These are phyloP conservation scores for Conomelus anceps DNA, from an alignment of 2,888 invertebrate genomes.

Conservation along the genomic window DNA sequence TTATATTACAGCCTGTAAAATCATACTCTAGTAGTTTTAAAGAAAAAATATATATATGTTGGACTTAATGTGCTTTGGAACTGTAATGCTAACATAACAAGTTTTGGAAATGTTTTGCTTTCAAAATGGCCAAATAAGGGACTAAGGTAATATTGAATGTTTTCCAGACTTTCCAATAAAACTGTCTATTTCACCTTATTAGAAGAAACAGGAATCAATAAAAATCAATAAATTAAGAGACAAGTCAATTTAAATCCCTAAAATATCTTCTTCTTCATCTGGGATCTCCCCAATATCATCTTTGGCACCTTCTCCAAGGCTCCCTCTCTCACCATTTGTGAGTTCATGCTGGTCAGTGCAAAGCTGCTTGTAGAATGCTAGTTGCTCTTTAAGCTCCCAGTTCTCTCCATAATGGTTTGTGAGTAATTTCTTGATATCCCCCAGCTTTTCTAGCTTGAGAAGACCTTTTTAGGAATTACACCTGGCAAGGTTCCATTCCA, in stretches of 20 bases:
- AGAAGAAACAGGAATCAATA: not conserved
- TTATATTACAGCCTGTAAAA: not conserved
- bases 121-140: not conserved
- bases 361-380: not conserved
- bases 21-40: not conserved
- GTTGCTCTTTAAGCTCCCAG: not conserved
- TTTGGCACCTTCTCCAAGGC: not conserved
- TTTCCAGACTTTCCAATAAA: not conserved
- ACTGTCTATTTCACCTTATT: not conserved
- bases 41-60: not conserved
- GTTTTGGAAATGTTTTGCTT: not conserved
- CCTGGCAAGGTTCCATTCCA: not conserved
- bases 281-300: conserved; percentile 2
- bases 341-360: not conserved
- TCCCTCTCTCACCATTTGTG: not conserved
- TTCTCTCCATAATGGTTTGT: conserved; percentile 10
- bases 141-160: not conserved
- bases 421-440: not conserved
- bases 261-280: not conserved
- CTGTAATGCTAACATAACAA: not conserved
- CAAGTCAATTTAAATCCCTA: not conserved
- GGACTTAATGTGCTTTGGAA: not conserved
- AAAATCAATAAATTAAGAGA: not conserved
- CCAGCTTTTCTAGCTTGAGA: not conserved
- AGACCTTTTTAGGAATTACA: conserved; percentile 4